Evolutionary conservation across 1,140 invertebrate species (phyloP), one percentile per base, ranked within the genome.

Genomic region (Heterodera schachtii): DNA sequence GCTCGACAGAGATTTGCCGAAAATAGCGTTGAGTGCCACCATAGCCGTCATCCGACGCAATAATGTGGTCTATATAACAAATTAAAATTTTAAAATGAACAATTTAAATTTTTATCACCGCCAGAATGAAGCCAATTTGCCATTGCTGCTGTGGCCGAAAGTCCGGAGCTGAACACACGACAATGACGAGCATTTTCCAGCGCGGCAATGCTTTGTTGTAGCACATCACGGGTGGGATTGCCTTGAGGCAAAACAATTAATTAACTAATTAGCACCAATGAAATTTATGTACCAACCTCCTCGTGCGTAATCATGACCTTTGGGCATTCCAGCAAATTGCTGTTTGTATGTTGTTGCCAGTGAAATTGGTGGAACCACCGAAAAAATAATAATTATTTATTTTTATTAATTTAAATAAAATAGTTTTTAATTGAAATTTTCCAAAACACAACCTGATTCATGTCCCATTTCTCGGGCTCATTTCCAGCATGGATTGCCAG

Each of bases 321-420:
- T 92, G 84, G 94, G 93, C 89, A 95, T 91, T 31, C 92, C 95
- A 13, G 96, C 96, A 44, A 91, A 93, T 85, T 93, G 92, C 90
- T 98, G 97, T 88, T 95, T 94, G 90, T 95, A 99, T 73, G 97
- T 99, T 13, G 97, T 96, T 0, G 96, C 93, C 86, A 95, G 92
- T 5, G 94, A 94, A 84, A 98, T 94, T 1, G 95, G 95, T 21
- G 96, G 94, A 49, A 98, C 93, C 16, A 98, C 94, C 73, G 94
- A 91, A 9, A 47, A 3, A 60, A 1, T n/a, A 60, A 31, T 49
- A 81, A 81, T 2, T 46, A 79, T 91, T 31, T 31, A 31, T 31
- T 31, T 31, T 31, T 31, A 31, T 31, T 31, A 31, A 31, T 31
- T 31, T 31, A 31, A 31, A 31, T 31, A n/a, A n/a, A n/a, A 31